These are phyloP conservation scores for Benthosema pterotum DNA, from an alignment of 2,797 vertebrate genomes.

Conservation along the genomic window DNA sequence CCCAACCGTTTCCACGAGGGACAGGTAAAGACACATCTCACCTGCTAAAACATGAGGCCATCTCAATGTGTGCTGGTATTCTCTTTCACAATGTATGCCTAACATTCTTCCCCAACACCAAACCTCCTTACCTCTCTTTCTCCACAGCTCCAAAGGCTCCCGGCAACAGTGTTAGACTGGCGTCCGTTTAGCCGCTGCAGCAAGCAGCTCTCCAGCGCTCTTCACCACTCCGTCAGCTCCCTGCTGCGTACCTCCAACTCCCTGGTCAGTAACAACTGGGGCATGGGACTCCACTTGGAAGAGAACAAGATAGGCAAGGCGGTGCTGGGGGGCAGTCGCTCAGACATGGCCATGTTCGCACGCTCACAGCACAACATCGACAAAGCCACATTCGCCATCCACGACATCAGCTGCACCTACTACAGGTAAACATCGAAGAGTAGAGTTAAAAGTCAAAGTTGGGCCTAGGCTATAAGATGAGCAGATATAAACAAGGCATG, in stretches of 20 bases:
- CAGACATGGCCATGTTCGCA: constrained; percentile 80
- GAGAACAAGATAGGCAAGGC: constrained; percentile 69
- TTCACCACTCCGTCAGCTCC: constrained; percentile 82
- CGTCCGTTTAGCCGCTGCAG: constrained; percentile 78
- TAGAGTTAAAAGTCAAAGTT: background rate
- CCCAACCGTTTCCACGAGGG: constrained; percentile 76
- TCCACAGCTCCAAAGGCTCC: constrained; percentile 75
- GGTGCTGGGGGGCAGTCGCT: constrained; percentile 77
- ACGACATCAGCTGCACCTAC: constrained; percentile 81
- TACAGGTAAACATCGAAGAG: constrained; percentile 71
- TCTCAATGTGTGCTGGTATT: background rate
- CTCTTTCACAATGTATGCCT: background rate
- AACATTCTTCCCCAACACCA: background rate
- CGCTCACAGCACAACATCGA: constrained; percentile 78
- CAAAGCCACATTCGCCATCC: constrained; percentile 81
- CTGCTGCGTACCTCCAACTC: constrained; percentile 79
- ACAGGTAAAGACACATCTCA: constrained; percentile 56
- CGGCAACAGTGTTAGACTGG: constrained; percentile 80
- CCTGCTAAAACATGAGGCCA: background rate
- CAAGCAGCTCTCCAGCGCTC: constrained; percentile 80
- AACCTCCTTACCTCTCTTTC: constrained; percentile 1
- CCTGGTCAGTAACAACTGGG: constrained; percentile 81
- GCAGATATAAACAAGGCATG: too few species aligned
- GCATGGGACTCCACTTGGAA: constrained; percentile 71
- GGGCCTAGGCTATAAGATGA: too few species aligned